Evolutionary conservation across 2,888 invertebrate genomes (phyloP).

Genomic region (Callosobruchus maculatus): DNA sequence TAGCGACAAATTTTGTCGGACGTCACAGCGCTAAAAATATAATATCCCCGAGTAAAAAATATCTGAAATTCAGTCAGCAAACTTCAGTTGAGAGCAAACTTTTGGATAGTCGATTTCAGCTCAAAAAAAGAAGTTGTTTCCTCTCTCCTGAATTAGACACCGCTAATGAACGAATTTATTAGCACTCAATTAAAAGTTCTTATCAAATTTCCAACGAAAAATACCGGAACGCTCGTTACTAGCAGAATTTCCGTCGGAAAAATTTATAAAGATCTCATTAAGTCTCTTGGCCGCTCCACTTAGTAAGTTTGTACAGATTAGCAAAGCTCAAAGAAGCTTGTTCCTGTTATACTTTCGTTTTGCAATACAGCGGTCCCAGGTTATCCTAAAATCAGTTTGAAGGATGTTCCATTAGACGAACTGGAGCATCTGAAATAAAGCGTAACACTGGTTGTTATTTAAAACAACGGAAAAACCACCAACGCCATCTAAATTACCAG

Average conservation of each 20-base stretch:
- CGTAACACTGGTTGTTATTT: too few relatives aligned
- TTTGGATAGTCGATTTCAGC: not conserved
- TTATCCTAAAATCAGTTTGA: too few relatives aligned
- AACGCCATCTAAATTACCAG: too few relatives aligned
- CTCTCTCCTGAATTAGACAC: not conserved
- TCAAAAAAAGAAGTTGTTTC: not conserved
- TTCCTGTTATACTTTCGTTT: too few relatives aligned
- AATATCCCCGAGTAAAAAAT: not conserved
- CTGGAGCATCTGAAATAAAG: too few relatives aligned
- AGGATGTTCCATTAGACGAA: too few relatives aligned
- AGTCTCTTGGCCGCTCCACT: not conserved
- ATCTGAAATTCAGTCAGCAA: not conserved
- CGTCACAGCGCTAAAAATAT: not conserved
- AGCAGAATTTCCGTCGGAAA: not conserved
- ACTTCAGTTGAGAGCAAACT: not conserved
- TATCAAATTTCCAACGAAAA: not conserved
- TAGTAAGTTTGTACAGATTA: not conserved
- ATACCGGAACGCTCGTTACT: not conserved
- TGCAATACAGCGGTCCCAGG: too few relatives aligned
- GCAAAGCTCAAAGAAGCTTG: not conserved
- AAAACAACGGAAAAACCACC: too few relatives aligned
- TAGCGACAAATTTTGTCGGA: not conserved
- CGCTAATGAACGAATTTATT: not conserved
- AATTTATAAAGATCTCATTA: not conserved
- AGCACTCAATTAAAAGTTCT: not conserved